Evolutionary conservation across 2,888 invertebrate genomes (phyloP).

Genomic region (Cataglyphis livida): DNA sequence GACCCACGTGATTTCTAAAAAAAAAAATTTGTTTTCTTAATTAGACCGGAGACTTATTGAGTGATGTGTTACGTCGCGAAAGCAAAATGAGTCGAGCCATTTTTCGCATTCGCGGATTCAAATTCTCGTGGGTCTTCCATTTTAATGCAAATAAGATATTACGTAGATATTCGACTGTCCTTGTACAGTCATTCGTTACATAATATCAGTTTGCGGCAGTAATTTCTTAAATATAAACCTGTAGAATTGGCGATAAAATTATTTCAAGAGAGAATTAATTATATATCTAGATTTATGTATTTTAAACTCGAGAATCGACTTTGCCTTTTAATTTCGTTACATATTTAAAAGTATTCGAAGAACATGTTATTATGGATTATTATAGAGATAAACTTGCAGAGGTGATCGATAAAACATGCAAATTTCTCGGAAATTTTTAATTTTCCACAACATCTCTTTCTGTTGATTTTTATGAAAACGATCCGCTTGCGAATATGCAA

Average conservation of each 20-base stretch:
- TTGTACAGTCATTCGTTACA: slow-evolving; percentile 8
- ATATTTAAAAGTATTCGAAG: neutral
- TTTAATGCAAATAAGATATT: neutral
- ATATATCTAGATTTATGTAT: neutral
- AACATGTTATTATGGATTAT: neutral
- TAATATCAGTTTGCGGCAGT: neutral
- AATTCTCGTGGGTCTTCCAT: slow-evolving; percentile 10
- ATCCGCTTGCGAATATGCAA: neutral
- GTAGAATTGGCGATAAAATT: neutral
- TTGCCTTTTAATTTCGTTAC: neutral
- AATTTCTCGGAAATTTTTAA: neutral
- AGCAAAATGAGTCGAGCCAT: neutral
- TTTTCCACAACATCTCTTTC: neutral
- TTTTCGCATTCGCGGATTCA: neutral
- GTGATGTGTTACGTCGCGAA: neutral
- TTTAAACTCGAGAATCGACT: neutral
- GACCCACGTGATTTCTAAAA: too few relatives aligned
- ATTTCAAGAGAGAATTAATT: neutral
- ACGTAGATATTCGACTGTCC: neutral
- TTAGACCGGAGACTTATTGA: too few relatives aligned
- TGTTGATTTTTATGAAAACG: neutral
- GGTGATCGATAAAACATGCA: neutral
- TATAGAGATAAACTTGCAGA: neutral
- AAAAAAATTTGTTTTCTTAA: too few relatives aligned
- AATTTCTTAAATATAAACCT: neutral